Conservation (phyloP, 2,888 invertebrate species). For the Lithophane socia region DNA sequence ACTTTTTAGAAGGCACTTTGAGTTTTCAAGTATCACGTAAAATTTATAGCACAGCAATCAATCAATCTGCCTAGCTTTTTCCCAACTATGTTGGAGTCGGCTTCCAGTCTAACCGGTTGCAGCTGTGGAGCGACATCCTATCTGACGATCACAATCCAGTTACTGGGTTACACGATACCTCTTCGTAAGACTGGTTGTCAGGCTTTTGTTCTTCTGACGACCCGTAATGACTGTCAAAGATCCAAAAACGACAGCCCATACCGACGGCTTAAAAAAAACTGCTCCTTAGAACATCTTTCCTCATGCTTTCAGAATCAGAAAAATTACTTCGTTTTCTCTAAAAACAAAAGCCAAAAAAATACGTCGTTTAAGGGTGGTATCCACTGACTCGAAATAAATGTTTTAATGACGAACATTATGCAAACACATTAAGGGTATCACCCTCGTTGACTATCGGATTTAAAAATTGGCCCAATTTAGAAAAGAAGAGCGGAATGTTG, state of each 20-base stretch:
- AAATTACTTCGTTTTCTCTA: not conserved
- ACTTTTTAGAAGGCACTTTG: not conserved
- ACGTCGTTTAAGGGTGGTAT: conserved; percentile 71
- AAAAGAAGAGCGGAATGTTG: conserved; percentile 7
- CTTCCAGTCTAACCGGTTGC: too few species aligned
- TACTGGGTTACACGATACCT: too few species aligned
- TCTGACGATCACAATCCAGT: too few species aligned
- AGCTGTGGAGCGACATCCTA: too few species aligned
- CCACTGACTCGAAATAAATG: conserved; percentile 86
- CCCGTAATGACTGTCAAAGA: too few species aligned
- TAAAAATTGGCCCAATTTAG: conserved; percentile 67
- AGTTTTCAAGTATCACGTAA: not conserved
- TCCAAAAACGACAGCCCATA: too few species aligned
- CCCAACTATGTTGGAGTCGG: too few species aligned
- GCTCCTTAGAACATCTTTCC: not conserved
- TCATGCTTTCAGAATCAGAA: not conserved
- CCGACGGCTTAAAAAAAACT: too few species aligned
- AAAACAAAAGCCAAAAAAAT: conserved; percentile 48
- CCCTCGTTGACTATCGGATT: conserved; percentile 78
- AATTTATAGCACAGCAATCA: not conserved
- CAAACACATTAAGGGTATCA: conserved; percentile 89
- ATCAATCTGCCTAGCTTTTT: too few species aligned
- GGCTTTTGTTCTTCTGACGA: too few species aligned
- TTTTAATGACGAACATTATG: conserved; percentile 89
- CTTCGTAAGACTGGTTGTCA: too few species aligned